Base-by-base conservation (phyloP, 2,797 vertebrate species). In the Chiroxiphia lanceolata region DNA sequence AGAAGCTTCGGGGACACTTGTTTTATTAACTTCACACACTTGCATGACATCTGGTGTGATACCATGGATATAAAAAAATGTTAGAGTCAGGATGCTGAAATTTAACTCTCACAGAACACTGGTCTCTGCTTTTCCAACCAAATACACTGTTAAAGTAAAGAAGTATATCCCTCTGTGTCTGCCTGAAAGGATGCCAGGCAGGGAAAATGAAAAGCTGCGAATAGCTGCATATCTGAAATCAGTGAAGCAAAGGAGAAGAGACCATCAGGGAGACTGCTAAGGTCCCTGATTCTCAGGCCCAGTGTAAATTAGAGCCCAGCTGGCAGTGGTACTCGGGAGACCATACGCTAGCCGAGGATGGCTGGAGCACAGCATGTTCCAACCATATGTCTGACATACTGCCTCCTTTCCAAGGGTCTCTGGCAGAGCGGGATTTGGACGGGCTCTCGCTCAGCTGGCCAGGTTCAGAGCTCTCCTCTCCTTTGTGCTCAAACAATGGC, bases 291-390 rank as follows among this genome's bases (percentile, higher is more conserved):
- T 96, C 72, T 96, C 91, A 65, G 84, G 91, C 84, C 91, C 90
- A 48, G 59, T 44, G 94, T 89, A 94, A 96, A 96, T 94, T 85
- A 89, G 94, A 94, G 92, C 94, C 95, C 95, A 97, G 94, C 96
- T 97, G 95, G 95, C 95, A 96, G 87, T 3, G 68, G 91, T 47
- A 75, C 94, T 94, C 92, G 1, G 82, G 94, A 96, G 94, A 94
- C 96, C 96, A 96, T 96, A 95, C 93, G 94, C 93, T 96, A 95
- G 89, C 92, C 3, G 91, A 95, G 95, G 93, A 92, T 95, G 95
- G 93, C 94, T 96, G 94, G 84, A 96, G 94, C 94, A 86, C 96
- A 96, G 92, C 95, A 96, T 96, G 94, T 87, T 94, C 29, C 94
- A 83, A 71, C 94, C 94, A 93, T 95, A 96, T 96, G 94, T 93